Evolutionary conservation across 2,888 invertebrate species (phyloP).

Genomic region (Scaptomyza tumidula): DNA sequence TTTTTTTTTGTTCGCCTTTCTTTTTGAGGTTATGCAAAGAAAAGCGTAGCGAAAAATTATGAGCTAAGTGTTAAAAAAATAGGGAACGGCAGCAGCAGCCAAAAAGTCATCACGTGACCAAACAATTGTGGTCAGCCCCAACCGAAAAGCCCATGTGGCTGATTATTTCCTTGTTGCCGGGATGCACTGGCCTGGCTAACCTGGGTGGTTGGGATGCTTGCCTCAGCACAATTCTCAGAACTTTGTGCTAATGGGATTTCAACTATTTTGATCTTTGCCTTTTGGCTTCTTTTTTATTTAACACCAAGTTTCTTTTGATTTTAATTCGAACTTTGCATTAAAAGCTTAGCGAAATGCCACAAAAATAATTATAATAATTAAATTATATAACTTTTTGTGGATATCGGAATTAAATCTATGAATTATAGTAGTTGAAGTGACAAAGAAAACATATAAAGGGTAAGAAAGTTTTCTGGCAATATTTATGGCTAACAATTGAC

Average conservation of each 20-base stretch:
- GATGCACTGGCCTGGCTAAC: too few relatives aligned
- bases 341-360: neutral
- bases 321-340: conserved; percentile 5
- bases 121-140: conserved; percentile 59
- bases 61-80: conserved; percentile 36
- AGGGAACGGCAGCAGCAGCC: conserved; percentile 26
- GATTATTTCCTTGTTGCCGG: conserved; percentile 31
- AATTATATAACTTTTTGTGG: neutral
- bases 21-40: conserved; percentile 32
- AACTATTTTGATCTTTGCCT: conserved; percentile 57
- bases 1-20: conserved; percentile 17
- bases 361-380: neutral
- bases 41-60: conserved; percentile 43
- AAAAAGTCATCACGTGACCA: conserved; percentile 67
- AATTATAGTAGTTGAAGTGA: too few relatives aligned
- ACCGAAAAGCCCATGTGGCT: conserved; percentile 13
- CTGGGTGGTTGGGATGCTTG: neutral
- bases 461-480: too few relatives aligned
- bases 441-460: too few relatives aligned
- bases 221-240: conserved; percentile 25
- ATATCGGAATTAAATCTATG: too few relatives aligned
- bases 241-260: conserved; percentile 63
- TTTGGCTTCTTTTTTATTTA: conserved; percentile 9
- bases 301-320: conserved; percentile 13
- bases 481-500: too few relatives aligned